phyloP scores from a whole-genome alignment of 2,113 vertebrate species.

The Taxidea taxus region DNA sequence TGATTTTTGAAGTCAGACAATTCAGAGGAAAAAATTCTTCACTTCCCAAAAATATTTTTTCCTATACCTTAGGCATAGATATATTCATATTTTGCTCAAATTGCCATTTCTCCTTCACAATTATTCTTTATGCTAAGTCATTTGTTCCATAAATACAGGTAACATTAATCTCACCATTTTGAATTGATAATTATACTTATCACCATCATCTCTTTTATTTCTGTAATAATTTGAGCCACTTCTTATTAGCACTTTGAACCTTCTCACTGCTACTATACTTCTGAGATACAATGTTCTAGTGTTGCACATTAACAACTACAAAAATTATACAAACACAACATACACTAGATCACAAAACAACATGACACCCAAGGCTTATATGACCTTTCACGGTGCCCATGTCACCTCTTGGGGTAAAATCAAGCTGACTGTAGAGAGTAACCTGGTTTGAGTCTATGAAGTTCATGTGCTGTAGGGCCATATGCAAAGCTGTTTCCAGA shows the following conservation, averaged over 20 bases:
- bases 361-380: neutral
- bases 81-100: neutral
- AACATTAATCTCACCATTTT: neutral
- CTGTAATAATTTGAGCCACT: neutral
- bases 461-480: neutral
- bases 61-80: neutral
- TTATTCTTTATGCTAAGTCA: neutral
- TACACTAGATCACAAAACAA: neutral
- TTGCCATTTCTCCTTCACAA: neutral
- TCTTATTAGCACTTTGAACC: neutral
- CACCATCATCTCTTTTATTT: neutral
- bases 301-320: neutral
- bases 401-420: neutral
- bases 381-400: neutral
- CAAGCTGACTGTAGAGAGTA: neutral
- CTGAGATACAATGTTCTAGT: neutral
- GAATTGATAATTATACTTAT: neutral
- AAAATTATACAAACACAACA: neutral
- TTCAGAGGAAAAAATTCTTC: neutral
- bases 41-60: neutral
- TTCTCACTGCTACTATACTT: neutral
- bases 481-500: neutral
- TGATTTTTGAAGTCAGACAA: neutral
- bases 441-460: neutral
- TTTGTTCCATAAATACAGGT: neutral